Evolutionary conservation across 2,797 vertebrate genomes (phyloP).

Genomic region (Neostethus bicornis): DNA sequence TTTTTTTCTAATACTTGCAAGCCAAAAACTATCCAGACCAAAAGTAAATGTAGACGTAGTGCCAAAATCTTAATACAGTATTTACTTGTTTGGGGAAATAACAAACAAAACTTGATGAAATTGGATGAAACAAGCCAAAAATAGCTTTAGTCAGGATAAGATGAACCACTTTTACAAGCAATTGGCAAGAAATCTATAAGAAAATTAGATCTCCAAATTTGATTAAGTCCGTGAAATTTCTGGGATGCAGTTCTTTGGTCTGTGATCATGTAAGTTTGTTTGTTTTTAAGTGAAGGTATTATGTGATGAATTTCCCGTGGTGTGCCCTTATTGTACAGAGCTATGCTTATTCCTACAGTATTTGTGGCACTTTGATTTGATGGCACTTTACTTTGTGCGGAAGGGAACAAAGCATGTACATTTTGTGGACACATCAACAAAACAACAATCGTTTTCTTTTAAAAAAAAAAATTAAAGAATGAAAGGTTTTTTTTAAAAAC

Average conservation of each 20-base stretch:
- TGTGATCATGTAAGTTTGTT: conserved; percentile 61
- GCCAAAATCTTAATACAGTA: conserved; percentile 62
- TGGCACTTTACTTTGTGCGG: conserved; percentile 65
- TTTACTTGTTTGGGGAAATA: conserved; percentile 43
- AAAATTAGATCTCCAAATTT: conserved; percentile 54
- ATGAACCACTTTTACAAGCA: conserved; percentile 33
- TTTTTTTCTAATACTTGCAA: conserved; percentile 7
- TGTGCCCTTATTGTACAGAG: conserved; percentile 70
- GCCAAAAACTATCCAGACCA: conserved; percentile 59
- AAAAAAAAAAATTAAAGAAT: conserved; percentile 4
- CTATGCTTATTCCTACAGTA: conserved; percentile 66
- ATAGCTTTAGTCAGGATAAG: conserved; percentile 16
- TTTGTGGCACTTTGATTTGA: conserved; percentile 58
- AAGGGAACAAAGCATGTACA: conserved; percentile 73
- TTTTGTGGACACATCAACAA: conserved; percentile 58
- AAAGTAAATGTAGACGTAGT: conserved; percentile 65
- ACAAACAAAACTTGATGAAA: background rate
- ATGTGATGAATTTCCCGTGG: conserved; percentile 59
- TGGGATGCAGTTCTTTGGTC: conserved; percentile 73
- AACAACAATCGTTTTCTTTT: conserved; percentile 29
- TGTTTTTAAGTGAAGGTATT: conserved; percentile 55
- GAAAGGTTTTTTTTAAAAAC: conserved; percentile 39
- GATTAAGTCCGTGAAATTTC: conserved; percentile 55
- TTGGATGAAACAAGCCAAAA: conserved; percentile 6
- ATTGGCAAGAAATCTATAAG: conserved; percentile 39